phyloP scores from a whole-genome alignment of 2,113 vertebrate species.

The Coryphaenoides rupestris region DNA sequence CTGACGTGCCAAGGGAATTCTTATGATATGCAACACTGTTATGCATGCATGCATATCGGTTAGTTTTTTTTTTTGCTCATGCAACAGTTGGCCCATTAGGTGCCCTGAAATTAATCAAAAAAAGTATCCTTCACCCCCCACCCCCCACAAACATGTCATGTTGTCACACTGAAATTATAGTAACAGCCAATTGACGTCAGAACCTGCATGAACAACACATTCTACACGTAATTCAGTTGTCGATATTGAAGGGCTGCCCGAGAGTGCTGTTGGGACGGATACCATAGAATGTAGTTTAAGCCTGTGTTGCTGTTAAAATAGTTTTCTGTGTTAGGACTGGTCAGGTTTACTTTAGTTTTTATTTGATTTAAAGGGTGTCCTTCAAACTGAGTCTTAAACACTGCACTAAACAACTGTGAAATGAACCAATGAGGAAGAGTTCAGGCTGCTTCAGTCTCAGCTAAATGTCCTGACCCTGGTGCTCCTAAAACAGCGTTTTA shows the following conservation, averaged over 20 bases:
- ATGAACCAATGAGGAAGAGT: not conserved
- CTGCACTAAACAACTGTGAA: slow-evolving; percentile 30
- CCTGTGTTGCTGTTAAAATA: slow-evolving; percentile 6
- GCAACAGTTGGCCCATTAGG: too few relatives aligned
- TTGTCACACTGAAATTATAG: too few relatives aligned
- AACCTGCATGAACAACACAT: not conserved
- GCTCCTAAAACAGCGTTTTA: too few relatives aligned
- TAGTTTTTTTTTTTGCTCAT: too few relatives aligned
- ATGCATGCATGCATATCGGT: too few relatives aligned
- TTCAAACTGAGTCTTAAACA: slow-evolving; percentile 13
- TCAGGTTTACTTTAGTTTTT: slow-evolving; percentile 17
- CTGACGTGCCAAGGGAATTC: too few relatives aligned
- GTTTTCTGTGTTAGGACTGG: slow-evolving; percentile 6
- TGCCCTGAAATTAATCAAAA: too few relatives aligned
- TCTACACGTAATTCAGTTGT: slow-evolving; percentile 8
- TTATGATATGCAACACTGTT: too few relatives aligned
- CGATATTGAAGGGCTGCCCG: not conserved
- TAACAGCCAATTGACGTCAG: not conserved
- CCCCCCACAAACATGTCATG: too few relatives aligned
- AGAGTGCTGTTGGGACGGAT: slow-evolving; percentile 1
- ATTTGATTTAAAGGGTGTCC: slow-evolving; percentile 8
- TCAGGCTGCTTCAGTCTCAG: slow-evolving; percentile 6
- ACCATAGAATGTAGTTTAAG: slow-evolving; percentile 9
- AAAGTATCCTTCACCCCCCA: too few relatives aligned
- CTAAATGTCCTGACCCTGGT: not conserved